Percentiles rank a stretch among this genome's conserved stretches.
phyloP scores from a whole-genome alignment of 1,140 invertebrate species.

The Drosophila bipectinata region DNA sequence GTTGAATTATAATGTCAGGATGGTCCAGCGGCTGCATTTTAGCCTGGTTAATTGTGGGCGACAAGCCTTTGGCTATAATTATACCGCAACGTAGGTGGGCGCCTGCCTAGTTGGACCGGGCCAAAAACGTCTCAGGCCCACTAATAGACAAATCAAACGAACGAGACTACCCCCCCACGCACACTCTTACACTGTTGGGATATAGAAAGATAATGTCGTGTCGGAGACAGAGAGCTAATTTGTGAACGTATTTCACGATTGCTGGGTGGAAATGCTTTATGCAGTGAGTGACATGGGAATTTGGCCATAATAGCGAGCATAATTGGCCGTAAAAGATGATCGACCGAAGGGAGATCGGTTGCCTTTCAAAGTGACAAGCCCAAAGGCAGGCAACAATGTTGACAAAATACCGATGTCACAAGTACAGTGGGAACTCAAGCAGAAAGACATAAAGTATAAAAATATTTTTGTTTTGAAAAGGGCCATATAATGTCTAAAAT shows the following conservation, averaged over 20 bases:
- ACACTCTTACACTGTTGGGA: conserved; percentile 2
- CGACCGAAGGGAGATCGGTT: conserved; percentile 41
- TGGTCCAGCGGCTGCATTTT: conserved; percentile 54
- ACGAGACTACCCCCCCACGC: conserved; percentile 17
- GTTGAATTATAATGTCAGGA: conserved; percentile 42
- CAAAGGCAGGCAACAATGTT: conserved; percentile 56
- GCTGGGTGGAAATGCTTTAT: conserved; percentile 51
- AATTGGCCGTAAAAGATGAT: conserved; percentile 69
- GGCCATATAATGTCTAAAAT: no score
- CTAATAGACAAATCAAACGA: conserved; percentile 72
- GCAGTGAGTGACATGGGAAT: conserved; percentile 80
- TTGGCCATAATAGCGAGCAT: conserved; percentile 77
- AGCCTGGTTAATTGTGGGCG: conserved; percentile 64
- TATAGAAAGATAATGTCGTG: conserved; percentile 41
- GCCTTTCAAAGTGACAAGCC: conserved; percentile 61
- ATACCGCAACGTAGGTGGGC: conserved; percentile 76
- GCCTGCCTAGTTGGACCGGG: conserved; percentile 26
- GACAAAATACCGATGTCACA: conserved; percentile 65
- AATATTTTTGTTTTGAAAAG: background rate
- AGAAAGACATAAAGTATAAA: background rate
- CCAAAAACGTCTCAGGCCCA: conserved; percentile 14
- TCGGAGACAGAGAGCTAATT: conserved; percentile 67
- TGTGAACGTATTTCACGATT: conserved; percentile 78
- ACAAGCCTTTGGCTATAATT: conserved; percentile 80
- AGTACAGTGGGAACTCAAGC: conserved; percentile 15